Evolutionary conservation across 2,888 invertebrate genomes (phyloP).

Genomic region (Aporophyla lueneburgensis): DNA sequence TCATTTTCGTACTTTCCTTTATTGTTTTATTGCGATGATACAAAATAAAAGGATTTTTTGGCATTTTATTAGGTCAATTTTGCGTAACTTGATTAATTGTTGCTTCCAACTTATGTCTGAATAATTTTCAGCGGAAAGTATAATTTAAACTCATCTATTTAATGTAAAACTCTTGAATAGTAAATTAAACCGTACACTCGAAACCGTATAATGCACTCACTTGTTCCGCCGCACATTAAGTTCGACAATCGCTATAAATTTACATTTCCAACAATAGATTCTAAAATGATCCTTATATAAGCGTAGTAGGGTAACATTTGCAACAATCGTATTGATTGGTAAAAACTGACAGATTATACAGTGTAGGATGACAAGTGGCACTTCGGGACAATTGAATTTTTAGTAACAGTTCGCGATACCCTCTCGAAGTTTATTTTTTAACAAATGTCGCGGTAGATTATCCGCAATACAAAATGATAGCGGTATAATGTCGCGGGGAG

Average conservation of each 20-base stretch:
- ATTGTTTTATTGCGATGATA: conserved; percentile 14
- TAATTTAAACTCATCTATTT: conserved; percentile 34
- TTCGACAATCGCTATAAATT: conserved; percentile 69
- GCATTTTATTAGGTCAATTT: background rate
- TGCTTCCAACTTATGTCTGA: background rate
- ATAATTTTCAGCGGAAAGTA: background rate
- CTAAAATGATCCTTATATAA: conserved; percentile 54
- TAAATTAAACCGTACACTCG: conserved; percentile 67
- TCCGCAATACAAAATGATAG: conserved; percentile 74
- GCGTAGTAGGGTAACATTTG: conserved; percentile 36
- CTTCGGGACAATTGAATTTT: conserved; percentile 87
- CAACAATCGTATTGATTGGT: conserved; percentile 29
- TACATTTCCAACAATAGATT: conserved; percentile 54
- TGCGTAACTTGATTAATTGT: background rate
- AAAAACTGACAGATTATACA: conserved; percentile 63
- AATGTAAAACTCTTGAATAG: conserved; percentile 67
- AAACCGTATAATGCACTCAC: conserved; percentile 73
- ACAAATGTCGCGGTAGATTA: conserved; percentile 89
- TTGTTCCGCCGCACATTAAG: conserved; percentile 69
- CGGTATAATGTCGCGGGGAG: conserved; percentile 77
- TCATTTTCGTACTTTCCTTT: conserved; percentile 60
- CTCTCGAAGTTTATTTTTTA: conserved; percentile 87
- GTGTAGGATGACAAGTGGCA: conserved; percentile 80
- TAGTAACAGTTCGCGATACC: conserved; percentile 84
- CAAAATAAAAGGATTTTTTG: background rate